Base-by-base conservation (phyloP, 2,888 invertebrate species). In the Troilus luridus region DNA sequence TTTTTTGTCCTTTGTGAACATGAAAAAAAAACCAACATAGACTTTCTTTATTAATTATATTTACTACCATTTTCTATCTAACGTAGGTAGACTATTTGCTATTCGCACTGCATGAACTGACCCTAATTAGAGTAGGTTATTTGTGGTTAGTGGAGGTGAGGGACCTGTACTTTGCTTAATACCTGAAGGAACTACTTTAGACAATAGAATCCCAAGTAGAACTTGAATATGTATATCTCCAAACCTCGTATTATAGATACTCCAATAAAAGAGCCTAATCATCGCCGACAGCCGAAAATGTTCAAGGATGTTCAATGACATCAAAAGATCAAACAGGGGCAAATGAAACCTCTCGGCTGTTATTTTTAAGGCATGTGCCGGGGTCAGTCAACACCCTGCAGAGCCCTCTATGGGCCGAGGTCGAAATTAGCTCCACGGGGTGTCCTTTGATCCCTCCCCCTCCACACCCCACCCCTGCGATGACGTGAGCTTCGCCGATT, bases 371-470 rank as follows among this genome's bases (percentile, higher is more conserved):
- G 81, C 54, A 41, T 21, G 21, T 54, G 54, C 7, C 54, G 56
- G 85, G 85, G 58, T 85, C 85, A 58, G 85, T 85, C 85, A 85
- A 85, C 85, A 85, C 21, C 54, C 81, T 41, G n/a, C 85, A 85
- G 56, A 56, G 85, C n/a, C 85, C 85, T 56, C 85, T 58, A 11
- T 85, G n/a, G n/a, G 56, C 8, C 54, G 56, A 58, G 85, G 85
- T 21, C 56, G 56, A 85, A 85, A 85, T 85, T 85, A 85, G 56
- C 85, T n/a, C 85, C 56, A 9, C 3, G n/a, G 85, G 21, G 85
- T 21, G 56, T 56, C 85, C 85, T 85, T 85, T 85, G 85, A 85
- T 41, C 27, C 6, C 27, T 14, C 7, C 27, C 27, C 19, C 27
- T 41, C 41, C 41, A 41, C 41, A 41, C 41, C 41, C 5, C 41